Evolutionary conservation across 2,888 invertebrate genomes (phyloP), one percentile per base, ranked within the genome.

Genomic region (Eupithecia inturbata): DNA sequence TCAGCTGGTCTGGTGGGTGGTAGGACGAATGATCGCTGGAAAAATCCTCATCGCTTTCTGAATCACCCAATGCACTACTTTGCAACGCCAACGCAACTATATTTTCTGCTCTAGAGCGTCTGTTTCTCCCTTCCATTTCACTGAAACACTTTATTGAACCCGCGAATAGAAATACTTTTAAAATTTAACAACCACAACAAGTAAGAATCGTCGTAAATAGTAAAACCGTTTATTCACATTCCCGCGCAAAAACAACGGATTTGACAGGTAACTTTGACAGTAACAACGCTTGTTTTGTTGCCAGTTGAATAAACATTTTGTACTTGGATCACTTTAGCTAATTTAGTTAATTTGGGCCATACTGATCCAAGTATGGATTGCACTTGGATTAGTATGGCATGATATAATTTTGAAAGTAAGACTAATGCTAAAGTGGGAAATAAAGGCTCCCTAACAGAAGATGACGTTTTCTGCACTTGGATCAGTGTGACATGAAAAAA

Each of bases 1-100:
- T 74, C 68, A 71, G 31, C 57, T 72, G 69, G 62, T 62, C 62
- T 62, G 62, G 31, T 62, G 62, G 62, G 62, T 14, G 62, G 62
- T 62, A 62, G 62, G 62, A 62, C 31, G 62, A 62, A 62, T 62
- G 62, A 16, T 62, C 62, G 62, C 39, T 41, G 39, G 39, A 41
- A 41, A 41, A 41, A 41, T 41, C 39, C 39, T 41, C 39, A 41
- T 41, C 39, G 39, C 3, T 41, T 41, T 41, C 36, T 36, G 36
- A 36, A 36, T 36, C 36, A 36, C 36, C 36, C 36, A 36, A 36
- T 36, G 36, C n/a, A n/a, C n/a, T 36, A 36, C 36, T 36, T 36
- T n/a, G n/a, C n/a, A n/a, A n/a, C n/a, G n/a, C n/a, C n/a, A n/a
- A n/a, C n/a, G n/a, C n/a, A n/a, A n/a, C n/a, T n/a, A n/a, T n/a